Evolutionary conservation across 1,140 invertebrate genomes (phyloP).

Genomic region (Cyclina sinensis): DNA sequence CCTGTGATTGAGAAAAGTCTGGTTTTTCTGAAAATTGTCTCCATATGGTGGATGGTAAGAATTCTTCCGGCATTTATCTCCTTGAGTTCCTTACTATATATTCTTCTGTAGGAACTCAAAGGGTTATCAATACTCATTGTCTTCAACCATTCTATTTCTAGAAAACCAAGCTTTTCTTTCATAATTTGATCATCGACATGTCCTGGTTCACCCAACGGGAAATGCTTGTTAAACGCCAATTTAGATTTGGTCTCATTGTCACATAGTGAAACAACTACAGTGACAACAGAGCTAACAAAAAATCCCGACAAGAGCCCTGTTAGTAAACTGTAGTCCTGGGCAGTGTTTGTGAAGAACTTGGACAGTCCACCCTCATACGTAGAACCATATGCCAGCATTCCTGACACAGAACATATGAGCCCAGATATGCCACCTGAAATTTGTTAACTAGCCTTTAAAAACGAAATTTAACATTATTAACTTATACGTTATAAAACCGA

Average conservation of each 20-base stretch:
- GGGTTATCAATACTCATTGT: conserved; percentile 86
- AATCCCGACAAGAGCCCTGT: conserved; percentile 69
- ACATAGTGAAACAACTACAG: conserved; percentile 71
- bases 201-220: no score
- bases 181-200: background rate
- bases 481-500: no score
- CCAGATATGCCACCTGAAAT: conserved; percentile 73
- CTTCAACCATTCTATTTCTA: conserved; percentile 42
- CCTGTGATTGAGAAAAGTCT: conserved; percentile 53
- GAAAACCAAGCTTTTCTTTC: background rate
- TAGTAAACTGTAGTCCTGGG: conserved; percentile 73
- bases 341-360: conserved; percentile 74
- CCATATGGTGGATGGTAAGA: conserved; percentile 62
- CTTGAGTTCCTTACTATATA: conserved; percentile 80
- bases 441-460: no score
- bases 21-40: conserved; percentile 59
- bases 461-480: no score
- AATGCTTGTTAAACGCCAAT: background rate
- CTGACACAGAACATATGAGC: conserved; percentile 66
- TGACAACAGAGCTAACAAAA: conserved; percentile 66
- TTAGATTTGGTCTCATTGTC: conserved; percentile 22
- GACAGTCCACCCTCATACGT: conserved; percentile 73
- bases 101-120: conserved; percentile 82
- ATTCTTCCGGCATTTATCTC: conserved; percentile 64
- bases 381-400: conserved; percentile 68